These are phyloP conservation scores for Lampropteryx suffumata DNA, from an alignment of 2,888 invertebrate genomes.

Conservation along the genomic window DNA sequence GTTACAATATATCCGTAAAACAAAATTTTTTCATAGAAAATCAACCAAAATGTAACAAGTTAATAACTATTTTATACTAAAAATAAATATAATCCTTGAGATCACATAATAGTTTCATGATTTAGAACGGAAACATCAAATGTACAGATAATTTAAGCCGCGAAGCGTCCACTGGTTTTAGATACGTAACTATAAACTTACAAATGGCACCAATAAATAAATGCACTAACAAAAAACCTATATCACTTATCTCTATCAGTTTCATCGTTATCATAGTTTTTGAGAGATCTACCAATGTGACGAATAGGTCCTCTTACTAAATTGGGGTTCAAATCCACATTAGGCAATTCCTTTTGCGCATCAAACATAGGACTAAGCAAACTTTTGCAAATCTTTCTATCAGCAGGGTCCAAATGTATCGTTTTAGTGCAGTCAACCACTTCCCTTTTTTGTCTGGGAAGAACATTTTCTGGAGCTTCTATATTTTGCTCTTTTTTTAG, in stretches of 20 bases:
- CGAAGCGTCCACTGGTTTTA: no score
- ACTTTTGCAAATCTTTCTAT: conserved; percentile 59
- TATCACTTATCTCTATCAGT: conserved; percentile 34
- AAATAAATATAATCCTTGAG: conserved; percentile 20
- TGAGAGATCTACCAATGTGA: conserved; percentile 62
- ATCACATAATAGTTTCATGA: conserved; percentile 17
- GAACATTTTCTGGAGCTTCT: not conserved
- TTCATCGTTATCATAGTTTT: conserved; percentile 53
- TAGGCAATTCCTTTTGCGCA: not conserved
- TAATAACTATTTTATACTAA: not conserved
- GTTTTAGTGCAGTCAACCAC: conserved; percentile 62
- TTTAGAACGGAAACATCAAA: not conserved
- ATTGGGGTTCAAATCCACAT: conserved; percentile 47
- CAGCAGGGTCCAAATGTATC: conserved; percentile 48
- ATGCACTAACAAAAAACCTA: conserved; percentile 24
- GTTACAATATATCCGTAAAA: conserved; percentile 5
- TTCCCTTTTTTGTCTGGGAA: conserved; percentile 60
- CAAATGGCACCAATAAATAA: conserved; percentile 35
- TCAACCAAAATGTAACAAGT: conserved; percentile 5
- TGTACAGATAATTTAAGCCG: no score
- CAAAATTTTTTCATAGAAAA: conserved; percentile 1
- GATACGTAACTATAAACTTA: not conserved
- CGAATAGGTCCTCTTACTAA: conserved; percentile 54
- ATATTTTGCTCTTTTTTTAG: conserved; percentile 5
- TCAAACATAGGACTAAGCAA: conserved; percentile 21